phyloP scores from a whole-genome alignment of 2,888 invertebrate species.

The Acanthosepion esculentum region DNA sequence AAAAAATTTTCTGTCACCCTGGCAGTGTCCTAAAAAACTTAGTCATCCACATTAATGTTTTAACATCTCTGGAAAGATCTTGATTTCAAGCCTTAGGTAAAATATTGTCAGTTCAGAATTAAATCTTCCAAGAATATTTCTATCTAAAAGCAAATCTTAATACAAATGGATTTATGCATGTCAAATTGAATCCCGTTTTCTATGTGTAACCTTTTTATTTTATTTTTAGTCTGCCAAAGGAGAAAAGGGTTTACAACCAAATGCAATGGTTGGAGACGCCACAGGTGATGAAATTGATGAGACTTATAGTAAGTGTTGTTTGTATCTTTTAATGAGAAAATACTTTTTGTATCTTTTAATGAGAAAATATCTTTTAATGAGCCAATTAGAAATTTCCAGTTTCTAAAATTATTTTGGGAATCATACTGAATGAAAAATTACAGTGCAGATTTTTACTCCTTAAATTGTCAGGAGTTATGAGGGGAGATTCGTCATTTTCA shows the following conservation, averaged over 20 bases:
- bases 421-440: too few species aligned
- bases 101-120: neutral
- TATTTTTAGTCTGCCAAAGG: conserved; percentile 53
- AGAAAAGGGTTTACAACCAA: conserved; percentile 50
- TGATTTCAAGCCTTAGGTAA: too few species aligned
- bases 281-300: conserved; percentile 52
- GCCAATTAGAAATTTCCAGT: too few species aligned
- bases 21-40: too few species aligned
- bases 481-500: too few species aligned
- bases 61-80: too few species aligned
- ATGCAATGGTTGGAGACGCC: conserved; percentile 45
- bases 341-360: neutral
- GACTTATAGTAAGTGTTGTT: conserved; percentile 50
- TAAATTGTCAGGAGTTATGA: too few species aligned
- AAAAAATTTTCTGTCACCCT: too few species aligned
- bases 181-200: neutral
- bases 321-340: neutral
- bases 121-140: neutral
- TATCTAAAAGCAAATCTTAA: neutral
- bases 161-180: neutral
- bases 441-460: too few species aligned
- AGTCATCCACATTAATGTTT: too few species aligned
- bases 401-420: too few species aligned
- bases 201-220: neutral
- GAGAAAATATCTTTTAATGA: too few species aligned